A percentile compares a stretch with the other conserved stretches of the same genome.
phyloP scores from a whole-genome alignment of 2,888 invertebrate species.

The Ichneumon xanthorius region DNA sequence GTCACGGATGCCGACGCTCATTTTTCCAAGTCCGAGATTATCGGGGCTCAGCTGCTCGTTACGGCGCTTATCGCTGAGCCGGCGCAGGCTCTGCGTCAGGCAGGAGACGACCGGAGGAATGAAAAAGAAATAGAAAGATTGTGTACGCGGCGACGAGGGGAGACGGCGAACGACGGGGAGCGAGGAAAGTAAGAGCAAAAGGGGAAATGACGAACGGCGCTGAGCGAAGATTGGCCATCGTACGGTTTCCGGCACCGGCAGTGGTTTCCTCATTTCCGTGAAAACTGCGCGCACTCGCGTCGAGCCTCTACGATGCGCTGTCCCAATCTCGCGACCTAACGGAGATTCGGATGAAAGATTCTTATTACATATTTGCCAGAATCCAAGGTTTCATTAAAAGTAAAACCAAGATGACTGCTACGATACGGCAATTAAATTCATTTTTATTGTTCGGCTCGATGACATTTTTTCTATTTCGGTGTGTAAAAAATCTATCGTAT shows the following conservation, averaged over 20 bases:
- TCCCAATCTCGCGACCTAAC: not conserved
- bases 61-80: slow-evolving; percentile 57
- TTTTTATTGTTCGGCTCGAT: too few relatives aligned
- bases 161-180: slow-evolving; percentile 1
- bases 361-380: not conserved
- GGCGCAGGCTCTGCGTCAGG: slow-evolving; percentile 14
- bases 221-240: slow-evolving; percentile 33
- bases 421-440: too few relatives aligned
- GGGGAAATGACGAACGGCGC: slow-evolving; percentile 17
- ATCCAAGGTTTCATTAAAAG: not conserved
- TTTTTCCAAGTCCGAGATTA: slow-evolving; percentile 50
- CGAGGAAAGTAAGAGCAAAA: not conserved
- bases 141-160: slow-evolving; percentile 4
- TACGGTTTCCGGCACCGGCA: slow-evolving; percentile 47
- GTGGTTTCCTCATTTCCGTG: slow-evolving; percentile 64
- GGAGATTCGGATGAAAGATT: slow-evolving; percentile 11
- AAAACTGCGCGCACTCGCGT: slow-evolving; percentile 13
- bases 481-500: too few relatives aligned
- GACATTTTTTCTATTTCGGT: too few relatives aligned
- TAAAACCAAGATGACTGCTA: not conserved
- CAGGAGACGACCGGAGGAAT: slow-evolving; percentile 39
- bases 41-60: slow-evolving; percentile 52
- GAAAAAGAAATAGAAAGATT: slow-evolving; percentile 22
- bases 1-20: slow-evolving; percentile 12
- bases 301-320: not conserved